A percentile compares a stretch with the other conserved stretches of the same genome.
Conservation (phyloP, 1,140 invertebrate genomes). For the Bombyx mori region DNA sequence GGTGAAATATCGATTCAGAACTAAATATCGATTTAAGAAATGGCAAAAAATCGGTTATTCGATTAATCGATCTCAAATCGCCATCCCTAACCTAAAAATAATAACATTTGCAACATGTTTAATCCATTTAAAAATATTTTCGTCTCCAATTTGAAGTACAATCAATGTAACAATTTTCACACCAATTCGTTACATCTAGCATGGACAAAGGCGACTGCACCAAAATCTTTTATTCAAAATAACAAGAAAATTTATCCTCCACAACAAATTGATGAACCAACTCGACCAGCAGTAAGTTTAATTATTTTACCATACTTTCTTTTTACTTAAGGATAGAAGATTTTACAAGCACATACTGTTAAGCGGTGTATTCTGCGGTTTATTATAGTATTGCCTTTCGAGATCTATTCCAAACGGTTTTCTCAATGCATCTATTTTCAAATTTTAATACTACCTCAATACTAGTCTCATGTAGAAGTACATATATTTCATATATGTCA, state of each 20-base stretch:
- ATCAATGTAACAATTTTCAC: conserved; percentile 23
- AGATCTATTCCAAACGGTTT: no score
- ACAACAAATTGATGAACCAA: conserved; percentile 80
- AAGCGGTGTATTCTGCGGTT: no score
- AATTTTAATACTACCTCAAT: neutral
- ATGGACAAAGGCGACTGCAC: conserved; percentile 48
- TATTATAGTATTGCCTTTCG: no score
- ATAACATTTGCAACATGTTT: no score
- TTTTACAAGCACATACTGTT: no score
- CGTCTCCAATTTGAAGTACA: neutral
- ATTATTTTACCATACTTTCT: neutral
- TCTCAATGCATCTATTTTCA: neutral
- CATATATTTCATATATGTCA: neutral
- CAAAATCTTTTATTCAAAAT: conserved; percentile 72
- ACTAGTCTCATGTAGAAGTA: neutral
- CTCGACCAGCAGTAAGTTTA: conserved; percentile 83
- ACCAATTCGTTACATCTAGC: conserved; percentile 29
- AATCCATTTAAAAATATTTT: no score
- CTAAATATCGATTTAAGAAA: no score
- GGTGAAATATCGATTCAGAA: no score
- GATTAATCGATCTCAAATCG: no score
- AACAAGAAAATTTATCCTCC: conserved; percentile 87
- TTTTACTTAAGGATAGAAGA: neutral
- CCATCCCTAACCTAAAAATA: no score
- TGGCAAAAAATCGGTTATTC: no score